Evolutionary conservation across 1,140 invertebrate species (phyloP).

Genomic region (Apis dorsata): DNA sequence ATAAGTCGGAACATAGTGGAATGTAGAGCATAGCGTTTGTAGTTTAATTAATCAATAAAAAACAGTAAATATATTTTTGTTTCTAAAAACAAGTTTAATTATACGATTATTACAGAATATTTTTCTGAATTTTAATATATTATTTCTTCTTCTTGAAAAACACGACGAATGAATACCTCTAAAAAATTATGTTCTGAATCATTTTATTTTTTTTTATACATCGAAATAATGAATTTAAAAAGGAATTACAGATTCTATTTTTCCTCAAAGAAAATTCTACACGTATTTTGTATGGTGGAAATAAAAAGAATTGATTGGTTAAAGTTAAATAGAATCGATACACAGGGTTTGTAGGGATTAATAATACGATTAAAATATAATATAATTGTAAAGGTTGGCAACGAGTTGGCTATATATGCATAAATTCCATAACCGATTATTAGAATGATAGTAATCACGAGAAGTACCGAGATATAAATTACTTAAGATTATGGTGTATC

Average conservation of each 20-base stretch:
- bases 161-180: too few relatives aligned
- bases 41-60: too few relatives aligned
- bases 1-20: neutral
- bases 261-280: neutral
- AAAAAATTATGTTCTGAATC: too few relatives aligned
- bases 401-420: neutral
- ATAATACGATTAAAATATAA: conserved; percentile 37
- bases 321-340: conserved; percentile 10
- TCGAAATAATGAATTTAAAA: too few relatives aligned
- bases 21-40: too few relatives aligned
- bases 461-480: conserved; percentile 29
- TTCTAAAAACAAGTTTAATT: too few relatives aligned
- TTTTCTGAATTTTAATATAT: too few relatives aligned
- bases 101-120: too few relatives aligned
- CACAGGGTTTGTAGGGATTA: neutral
- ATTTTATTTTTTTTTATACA: too few relatives aligned
- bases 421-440: conserved; percentile 30
- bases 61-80: too few relatives aligned
- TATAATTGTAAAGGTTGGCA: conserved; percentile 14
- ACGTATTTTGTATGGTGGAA: neutral
- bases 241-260: neutral
- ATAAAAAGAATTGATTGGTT: conserved; percentile 20
- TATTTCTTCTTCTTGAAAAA: too few relatives aligned
- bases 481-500: conserved; percentile 8
- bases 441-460: conserved; percentile 20